Percentiles rank a stretch among this genome's conserved stretches.
Conservation (phyloP, 2,797 vertebrate species). For the Chaunax sp. region DNA sequence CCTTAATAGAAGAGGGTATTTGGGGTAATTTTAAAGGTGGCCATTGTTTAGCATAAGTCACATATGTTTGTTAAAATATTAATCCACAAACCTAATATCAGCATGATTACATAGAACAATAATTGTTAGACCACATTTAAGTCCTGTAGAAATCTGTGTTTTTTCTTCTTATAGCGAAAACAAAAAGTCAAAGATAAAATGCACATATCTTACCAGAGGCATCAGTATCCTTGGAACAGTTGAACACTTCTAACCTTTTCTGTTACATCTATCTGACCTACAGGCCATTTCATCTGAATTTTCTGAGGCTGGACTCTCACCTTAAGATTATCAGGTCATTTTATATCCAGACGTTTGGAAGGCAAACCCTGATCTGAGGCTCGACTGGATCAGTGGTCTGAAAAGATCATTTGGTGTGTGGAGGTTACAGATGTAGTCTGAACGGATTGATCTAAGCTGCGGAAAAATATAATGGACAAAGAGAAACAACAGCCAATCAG, state of each 20-base stretch:
- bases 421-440: constrained; percentile 31
- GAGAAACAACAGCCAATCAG: too few species aligned
- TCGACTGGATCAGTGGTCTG: constrained; percentile 31
- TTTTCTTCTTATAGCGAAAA: too few species aligned
- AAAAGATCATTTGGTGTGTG: constrained; percentile 54
- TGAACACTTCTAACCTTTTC: constrained; percentile 26
- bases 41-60: too few species aligned
- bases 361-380: constrained; percentile 49
- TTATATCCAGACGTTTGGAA: constrained; percentile 51
- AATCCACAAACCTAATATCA: too few species aligned
- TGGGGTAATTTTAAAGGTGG: too few species aligned
- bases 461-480: too few species aligned
- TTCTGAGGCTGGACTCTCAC: constrained; percentile 28
- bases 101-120: too few species aligned
- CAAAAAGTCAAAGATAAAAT: too few species aligned
- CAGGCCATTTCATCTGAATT: constrained; percentile 42
- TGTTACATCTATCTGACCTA: constrained; percentile 48
- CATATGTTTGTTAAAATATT: too few species aligned
- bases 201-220: constrained; percentile 1
- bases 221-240: constrained; percentile 11
- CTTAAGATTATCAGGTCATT: constrained; percentile 47
- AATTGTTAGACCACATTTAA: too few species aligned
- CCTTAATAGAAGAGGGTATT: too few species aligned
- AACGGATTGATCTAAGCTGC: neutral
- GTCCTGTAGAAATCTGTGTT: neutral